Evolutionary conservation across 1,140 invertebrate genomes (phyloP), one percentile per base, ranked within the genome.

Genomic region (Solenopsis fugax): DNA sequence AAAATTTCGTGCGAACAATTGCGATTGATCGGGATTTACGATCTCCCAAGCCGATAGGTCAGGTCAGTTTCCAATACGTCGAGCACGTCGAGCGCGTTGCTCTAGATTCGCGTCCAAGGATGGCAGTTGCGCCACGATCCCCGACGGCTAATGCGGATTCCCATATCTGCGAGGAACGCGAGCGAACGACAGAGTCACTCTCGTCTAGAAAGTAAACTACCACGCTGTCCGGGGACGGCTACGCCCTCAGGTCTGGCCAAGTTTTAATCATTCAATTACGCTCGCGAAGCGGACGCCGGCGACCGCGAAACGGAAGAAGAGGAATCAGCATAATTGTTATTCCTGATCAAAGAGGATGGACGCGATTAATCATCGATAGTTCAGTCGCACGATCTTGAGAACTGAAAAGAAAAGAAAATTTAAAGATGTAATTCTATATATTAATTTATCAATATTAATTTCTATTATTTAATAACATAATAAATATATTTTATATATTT

Each of bases 121-220:
- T 93, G 90, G 91, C 72, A 92, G 93, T 93, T 92, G 91, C 92
- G 90, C 89, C 88, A 93, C 91, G 88, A 89, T 88, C 52, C 90
- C 90, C 90, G 90, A 87, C 75, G 91, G 90, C 89, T 73, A 87
- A 67, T 69, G 73, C 85, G 72, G 90, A 93, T 93, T 93, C 89
- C 93, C 92, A 93, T 93, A 93, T 93, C 90, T 91, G 92, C 86
- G 87, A 71, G 64, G 65, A 81, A 56, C 65, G 78, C 65, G 18
- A 71, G 78, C 37, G 21, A 41, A 65, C 64, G 77, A 69, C 77
- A 69, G 37, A 67, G 65, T 81, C 64, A 69, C 64, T 81, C 64
- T 81, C 52, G 78, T 37, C 64, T 81, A 81, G 78, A 81, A 81
- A 81, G 78, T 81, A 81, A 81, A 81, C 52, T 82, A 72, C 52